phyloP scores from a whole-genome alignment of 92 coral and sea anemone genomes.

The Blastomussa wellsi region DNA sequence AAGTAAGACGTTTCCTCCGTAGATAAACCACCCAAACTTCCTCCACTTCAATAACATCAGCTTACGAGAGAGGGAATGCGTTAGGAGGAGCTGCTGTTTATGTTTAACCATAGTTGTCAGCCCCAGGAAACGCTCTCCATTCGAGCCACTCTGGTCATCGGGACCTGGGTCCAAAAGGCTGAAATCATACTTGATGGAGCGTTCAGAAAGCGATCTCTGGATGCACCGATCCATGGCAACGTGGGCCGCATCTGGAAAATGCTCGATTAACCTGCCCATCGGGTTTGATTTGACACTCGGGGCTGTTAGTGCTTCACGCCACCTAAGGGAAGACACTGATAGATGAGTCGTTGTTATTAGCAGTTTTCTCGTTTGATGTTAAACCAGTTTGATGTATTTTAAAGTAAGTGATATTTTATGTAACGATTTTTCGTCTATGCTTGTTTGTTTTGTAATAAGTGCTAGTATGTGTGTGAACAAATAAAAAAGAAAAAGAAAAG shows the following conservation, averaged over 20 bases:
- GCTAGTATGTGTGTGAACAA: too few relatives aligned
- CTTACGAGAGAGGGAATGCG: conserved; percentile 50
- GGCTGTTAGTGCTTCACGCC: conserved; percentile 66
- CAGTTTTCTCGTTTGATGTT: too few relatives aligned
- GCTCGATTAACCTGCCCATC: conserved; percentile 56
- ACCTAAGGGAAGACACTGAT: conserved; percentile 36
- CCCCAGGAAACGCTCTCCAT: conserved; percentile 58
- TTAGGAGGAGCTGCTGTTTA: conserved; percentile 51
- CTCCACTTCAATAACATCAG: conserved; percentile 55
- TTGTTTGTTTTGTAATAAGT: too few relatives aligned
- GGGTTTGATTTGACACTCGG: conserved; percentile 22
- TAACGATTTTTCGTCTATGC: too few relatives aligned
- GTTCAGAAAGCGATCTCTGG: conserved; percentile 40
- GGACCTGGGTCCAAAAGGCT: conserved; percentile 64
- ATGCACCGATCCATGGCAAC: conserved; percentile 64
- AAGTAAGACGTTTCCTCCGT: conserved; percentile 32
- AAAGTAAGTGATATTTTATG: too few relatives aligned
- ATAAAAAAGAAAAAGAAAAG: too few relatives aligned
- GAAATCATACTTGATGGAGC: conserved; percentile 60
- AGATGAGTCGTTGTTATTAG: too few relatives aligned
- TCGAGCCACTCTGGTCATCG: conserved; percentile 49
- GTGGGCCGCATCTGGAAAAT: conserved; percentile 66
- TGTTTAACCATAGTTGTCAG: conserved; percentile 55
- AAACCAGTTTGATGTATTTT: too few relatives aligned
- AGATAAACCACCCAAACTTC: conserved; percentile 57